These are phyloP conservation scores for Varanus komodoensis DNA, from an alignment of 2,113 vertebrate genomes.

Conservation along the genomic window DNA sequence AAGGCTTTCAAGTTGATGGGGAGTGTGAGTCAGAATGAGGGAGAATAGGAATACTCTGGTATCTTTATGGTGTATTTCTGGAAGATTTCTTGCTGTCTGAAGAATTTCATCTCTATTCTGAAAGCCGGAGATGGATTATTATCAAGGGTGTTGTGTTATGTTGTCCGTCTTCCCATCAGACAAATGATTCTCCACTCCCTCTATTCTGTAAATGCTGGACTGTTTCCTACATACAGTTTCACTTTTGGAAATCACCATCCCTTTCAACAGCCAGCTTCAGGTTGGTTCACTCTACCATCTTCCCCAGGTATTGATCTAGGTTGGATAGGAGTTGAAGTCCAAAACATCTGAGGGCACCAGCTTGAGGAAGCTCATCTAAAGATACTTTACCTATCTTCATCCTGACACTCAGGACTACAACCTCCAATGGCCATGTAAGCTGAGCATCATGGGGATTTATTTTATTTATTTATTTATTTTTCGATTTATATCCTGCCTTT, in stretches of 20 bases:
- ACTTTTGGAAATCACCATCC: background rate
- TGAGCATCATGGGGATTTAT: no score
- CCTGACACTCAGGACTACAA: background rate
- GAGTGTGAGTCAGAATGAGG: background rate
- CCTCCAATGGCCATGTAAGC: background rate
- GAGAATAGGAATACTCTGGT: constrained; percentile 15
- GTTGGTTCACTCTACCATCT: no score
- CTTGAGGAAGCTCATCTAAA: no score
- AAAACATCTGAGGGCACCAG: no score
- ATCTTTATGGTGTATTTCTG: constrained; percentile 22
- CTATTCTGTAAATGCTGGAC: background rate
- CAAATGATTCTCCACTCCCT: background rate
- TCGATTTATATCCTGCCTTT: no score
- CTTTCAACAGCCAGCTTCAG: background rate
- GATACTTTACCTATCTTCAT: background rate
- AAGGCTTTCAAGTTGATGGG: constrained; percentile 19
- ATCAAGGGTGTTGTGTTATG: background rate
- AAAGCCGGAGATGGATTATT: background rate
- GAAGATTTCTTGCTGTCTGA: constrained; percentile 22
- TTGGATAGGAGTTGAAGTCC: no score
- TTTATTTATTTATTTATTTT: no score
- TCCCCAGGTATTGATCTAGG: no score
- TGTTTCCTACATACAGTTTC: background rate
- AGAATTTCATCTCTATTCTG: background rate
- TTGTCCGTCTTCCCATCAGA: constrained; percentile 19